These are phyloP conservation scores for Cinara cedri DNA, from an alignment of 2,888 invertebrate species.

Conservation along the genomic window DNA sequence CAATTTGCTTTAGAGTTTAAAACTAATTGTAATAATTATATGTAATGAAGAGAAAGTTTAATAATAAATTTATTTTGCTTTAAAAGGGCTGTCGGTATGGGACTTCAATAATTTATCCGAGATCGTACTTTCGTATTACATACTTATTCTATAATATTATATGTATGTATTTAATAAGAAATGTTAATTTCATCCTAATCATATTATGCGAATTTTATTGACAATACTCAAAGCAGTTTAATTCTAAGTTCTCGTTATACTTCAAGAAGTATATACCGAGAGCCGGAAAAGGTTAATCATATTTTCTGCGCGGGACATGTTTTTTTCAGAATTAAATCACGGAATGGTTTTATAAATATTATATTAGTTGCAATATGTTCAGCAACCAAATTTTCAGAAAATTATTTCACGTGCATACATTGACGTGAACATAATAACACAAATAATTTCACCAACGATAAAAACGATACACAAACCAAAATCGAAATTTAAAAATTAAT, in stretches of 20 bases:
- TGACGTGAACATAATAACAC: neutral
- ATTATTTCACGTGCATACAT: neutral
- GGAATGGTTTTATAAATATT: neutral
- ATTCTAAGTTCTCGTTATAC: constrained; percentile 12
- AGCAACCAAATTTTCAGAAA: no score
- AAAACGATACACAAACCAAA: no score
- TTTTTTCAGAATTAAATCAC: neutral
- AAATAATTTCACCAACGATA: no score
- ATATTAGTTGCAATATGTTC: neutral
- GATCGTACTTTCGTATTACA: no score
- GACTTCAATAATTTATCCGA: no score
- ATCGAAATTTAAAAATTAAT: no score
- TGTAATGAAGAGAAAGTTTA: no score
- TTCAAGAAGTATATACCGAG: neutral
- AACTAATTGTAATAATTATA: no score
- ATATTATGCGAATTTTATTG: constrained; percentile 10
- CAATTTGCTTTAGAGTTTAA: no score
- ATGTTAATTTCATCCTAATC: neutral
- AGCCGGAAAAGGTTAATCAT: constrained; percentile 15
- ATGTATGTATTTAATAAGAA: neutral
- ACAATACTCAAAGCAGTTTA: neutral
- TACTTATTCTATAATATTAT: no score
- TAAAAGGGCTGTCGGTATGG: no score
- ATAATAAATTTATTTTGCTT: no score
- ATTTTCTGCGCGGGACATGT: neutral